Percentiles rank a stretch among this genome's conserved stretches.
Conservation (phyloP, 2,113 vertebrate genomes). For the Gadus chalcogrammus region DNA sequence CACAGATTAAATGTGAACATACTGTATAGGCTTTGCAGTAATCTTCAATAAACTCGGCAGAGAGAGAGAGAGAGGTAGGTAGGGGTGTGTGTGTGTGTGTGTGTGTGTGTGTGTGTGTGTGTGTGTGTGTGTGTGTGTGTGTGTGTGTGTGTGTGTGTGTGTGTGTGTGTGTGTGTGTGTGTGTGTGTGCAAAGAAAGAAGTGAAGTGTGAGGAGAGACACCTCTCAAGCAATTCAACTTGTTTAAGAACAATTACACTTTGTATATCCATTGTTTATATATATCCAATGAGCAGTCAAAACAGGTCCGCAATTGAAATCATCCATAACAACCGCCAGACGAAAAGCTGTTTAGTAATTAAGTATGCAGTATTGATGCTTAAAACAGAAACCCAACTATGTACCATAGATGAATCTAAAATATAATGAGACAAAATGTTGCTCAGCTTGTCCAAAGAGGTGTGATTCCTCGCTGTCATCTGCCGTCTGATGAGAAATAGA, state of each 20-base stretch:
- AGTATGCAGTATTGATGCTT: slow-evolving; percentile 39
- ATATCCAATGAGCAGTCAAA: too few relatives aligned
- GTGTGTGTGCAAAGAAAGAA: too few relatives aligned
- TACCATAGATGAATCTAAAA: slow-evolving; percentile 8
- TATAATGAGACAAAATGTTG: slow-evolving; percentile 18
- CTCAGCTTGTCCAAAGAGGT: slow-evolving; percentile 40
- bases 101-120: too few relatives aligned
- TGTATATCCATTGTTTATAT: too few relatives aligned
- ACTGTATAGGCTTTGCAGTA: slow-evolving; percentile 18
- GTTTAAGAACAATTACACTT: too few relatives aligned
- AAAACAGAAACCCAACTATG: slow-evolving; percentile 19
- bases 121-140: too few relatives aligned
- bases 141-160: too few relatives aligned
- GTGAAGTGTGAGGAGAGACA: too few relatives aligned
- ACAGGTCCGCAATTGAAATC: background rate
- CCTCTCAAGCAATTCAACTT: too few relatives aligned
- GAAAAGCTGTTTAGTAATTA: slow-evolving; percentile 22
- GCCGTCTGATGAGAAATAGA: slow-evolving; percentile 40
- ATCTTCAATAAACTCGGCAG: slow-evolving; percentile 34
- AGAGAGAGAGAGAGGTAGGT: slow-evolving; percentile 3
- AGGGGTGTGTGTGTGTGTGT: background rate
- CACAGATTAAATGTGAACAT: slow-evolving; percentile 48
- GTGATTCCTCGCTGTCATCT: slow-evolving; percentile 52
- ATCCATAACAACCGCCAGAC: background rate
- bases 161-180: too few relatives aligned